These are phyloP conservation scores for Nanorana parkeri DNA, from an alignment of 2,113 vertebrate species.

Conservation along the genomic window DNA sequence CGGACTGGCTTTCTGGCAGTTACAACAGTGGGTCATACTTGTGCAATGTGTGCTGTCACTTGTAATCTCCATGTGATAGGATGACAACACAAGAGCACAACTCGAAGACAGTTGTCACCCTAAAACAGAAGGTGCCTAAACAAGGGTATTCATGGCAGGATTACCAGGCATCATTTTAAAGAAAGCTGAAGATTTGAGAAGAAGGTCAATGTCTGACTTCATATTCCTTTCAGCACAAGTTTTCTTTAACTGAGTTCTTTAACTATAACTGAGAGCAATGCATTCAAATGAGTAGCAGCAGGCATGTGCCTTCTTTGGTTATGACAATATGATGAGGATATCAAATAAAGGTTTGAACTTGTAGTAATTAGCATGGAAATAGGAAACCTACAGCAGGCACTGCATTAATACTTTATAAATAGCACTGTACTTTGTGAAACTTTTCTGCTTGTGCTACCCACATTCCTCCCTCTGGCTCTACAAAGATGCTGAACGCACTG, in stretches of 20 bases:
- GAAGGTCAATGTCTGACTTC: no score
- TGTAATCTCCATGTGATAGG: no score
- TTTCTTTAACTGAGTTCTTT: not conserved
- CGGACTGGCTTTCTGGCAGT: no score
- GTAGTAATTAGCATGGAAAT: constrained; percentile 18
- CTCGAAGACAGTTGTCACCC: no score
- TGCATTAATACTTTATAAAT: constrained; percentile 35
- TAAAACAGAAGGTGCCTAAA: no score
- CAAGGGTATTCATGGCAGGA: no score
- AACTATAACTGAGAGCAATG: constrained; percentile 1
- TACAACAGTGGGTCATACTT: no score
- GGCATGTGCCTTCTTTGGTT: not conserved
- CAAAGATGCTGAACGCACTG: constrained; percentile 42
- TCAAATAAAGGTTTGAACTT: not conserved
- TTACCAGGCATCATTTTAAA: no score
- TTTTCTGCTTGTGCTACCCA: constrained; percentile 36
- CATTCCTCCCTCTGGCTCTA: constrained; percentile 35
- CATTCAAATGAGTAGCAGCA: constrained; percentile 14
- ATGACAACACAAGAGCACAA: no score
- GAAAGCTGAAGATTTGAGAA: no score
- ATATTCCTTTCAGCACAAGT: not conserved
- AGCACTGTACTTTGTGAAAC: constrained; percentile 41
- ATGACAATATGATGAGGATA: not conserved
- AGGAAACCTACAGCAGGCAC: constrained; percentile 15
- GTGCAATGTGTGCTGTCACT: no score